Conservation (phyloP, 2,797 vertebrate genomes). For the Halcyon badia region DNA sequence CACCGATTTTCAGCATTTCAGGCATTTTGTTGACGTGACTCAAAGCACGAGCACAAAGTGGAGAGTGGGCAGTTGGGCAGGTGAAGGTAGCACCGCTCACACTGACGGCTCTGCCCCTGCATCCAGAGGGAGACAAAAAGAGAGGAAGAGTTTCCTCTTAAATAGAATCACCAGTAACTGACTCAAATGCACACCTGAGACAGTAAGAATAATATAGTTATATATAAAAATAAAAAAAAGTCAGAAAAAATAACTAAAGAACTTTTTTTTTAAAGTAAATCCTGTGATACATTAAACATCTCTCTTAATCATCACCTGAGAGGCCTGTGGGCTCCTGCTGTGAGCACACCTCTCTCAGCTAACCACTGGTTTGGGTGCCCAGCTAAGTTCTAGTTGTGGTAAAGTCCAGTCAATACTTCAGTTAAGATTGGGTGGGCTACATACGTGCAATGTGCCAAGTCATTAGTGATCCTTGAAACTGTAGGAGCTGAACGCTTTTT, state of each 20-base stretch:
- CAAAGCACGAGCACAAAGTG: not conserved
- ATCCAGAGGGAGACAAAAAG: not conserved
- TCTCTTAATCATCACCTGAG: not conserved
- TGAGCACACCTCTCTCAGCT: not conserved
- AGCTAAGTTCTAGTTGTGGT: not conserved
- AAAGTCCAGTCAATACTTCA: not conserved
- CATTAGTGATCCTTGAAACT: not conserved
- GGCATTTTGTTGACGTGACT: not conserved
- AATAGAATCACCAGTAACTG: not conserved
- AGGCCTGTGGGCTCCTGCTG: not conserved
- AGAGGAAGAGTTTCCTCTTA: not conserved
- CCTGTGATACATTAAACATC: not conserved
- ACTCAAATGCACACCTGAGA: not conserved
- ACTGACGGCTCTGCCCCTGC: not conserved
- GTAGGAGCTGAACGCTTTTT: not conserved
- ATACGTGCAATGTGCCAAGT: rapidly evolving
- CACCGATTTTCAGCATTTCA: not conserved
- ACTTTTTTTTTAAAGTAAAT: not conserved
- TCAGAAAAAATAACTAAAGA: not conserved
- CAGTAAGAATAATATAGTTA: not conserved
- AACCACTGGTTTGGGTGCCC: not conserved
- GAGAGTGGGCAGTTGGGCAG: not conserved
- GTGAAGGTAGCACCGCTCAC: not conserved
- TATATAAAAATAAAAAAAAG: not conserved
- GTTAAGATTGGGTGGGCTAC: not conserved